Evolutionary conservation across 2,113 vertebrate genomes (phyloP).

Genomic region (Synchiropus splendidus): DNA sequence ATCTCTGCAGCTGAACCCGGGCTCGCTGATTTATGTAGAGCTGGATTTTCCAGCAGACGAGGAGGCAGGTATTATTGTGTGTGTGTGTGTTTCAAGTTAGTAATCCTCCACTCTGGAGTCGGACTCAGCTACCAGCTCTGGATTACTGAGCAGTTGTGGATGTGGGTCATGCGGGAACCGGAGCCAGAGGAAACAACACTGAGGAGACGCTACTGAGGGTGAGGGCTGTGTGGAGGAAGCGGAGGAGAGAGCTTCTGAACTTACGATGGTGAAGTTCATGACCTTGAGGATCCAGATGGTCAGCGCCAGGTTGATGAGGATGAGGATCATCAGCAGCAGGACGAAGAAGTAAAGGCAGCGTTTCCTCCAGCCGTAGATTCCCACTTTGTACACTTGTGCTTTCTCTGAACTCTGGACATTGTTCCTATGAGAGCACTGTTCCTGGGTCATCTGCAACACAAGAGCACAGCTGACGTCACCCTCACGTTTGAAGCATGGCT

Average conservation of each 20-base stretch:
- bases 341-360: conserved; percentile 99
- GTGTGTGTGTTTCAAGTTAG: too few relatives aligned
- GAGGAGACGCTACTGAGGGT: too few relatives aligned
- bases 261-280: conserved; percentile 99
- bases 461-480: not conserved
- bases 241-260: conserved; percentile 37
- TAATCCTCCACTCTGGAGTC: too few relatives aligned
- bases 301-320: conserved; percentile 96
- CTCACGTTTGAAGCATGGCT: not conserved
- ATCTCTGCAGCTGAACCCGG: too few relatives aligned
- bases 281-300: conserved; percentile 99
- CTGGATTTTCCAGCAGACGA: too few relatives aligned
- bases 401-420: conserved; percentile 87
- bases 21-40: too few relatives aligned
- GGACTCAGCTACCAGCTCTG: too few relatives aligned
- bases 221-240: too few relatives aligned
- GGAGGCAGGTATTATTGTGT: too few relatives aligned
- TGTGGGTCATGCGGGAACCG: too few relatives aligned
- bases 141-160: too few relatives aligned
- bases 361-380: conserved; percentile 99
- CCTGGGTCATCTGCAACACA: conserved; percentile 89
- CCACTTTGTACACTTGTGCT: conserved; percentile 96
- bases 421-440: conserved; percentile 90
- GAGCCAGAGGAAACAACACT: too few relatives aligned
- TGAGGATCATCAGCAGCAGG: conserved; percentile 95